These are phyloP conservation scores for Drosophila tsacasi DNA, from an alignment of 1,140 invertebrate genomes.

Conservation along the genomic window DNA sequence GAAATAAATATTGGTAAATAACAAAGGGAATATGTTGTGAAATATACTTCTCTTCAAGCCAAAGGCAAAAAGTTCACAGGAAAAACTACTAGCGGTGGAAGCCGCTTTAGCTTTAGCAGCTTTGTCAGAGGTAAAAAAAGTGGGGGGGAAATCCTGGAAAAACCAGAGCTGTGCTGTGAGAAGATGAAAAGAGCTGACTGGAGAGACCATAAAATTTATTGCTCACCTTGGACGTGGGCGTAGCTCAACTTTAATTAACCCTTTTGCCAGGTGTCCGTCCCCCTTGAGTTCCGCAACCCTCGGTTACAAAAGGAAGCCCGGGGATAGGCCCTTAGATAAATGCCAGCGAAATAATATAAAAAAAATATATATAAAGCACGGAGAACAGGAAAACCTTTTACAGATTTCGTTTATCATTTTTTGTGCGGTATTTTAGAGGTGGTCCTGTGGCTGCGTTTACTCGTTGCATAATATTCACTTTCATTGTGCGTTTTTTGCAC, in stretches of 20 bases:
- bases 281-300: background rate
- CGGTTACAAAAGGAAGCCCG: constrained; percentile 39
- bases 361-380: constrained; percentile 14
- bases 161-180: background rate
- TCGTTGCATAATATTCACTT: constrained; percentile 45
- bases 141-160: background rate
- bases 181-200: constrained; percentile 4
- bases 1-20: constrained; percentile 48
- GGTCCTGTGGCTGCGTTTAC: constrained; percentile 14
- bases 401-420: constrained; percentile 43
- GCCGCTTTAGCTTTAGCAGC: constrained; percentile 1
- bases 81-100: constrained; percentile 21
- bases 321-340: constrained; percentile 44
- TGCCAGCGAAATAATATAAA: constrained; percentile 26
- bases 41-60: constrained; percentile 22
- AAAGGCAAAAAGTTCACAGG: constrained; percentile 8
- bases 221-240: constrained; percentile 50
- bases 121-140: background rate
- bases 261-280: constrained; percentile 32
- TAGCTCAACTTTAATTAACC: constrained; percentile 58
- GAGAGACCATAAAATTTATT: constrained; percentile 57
- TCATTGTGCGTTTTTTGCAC: constrained; percentile 26
- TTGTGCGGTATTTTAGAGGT: constrained; percentile 5
- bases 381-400: constrained; percentile 39
- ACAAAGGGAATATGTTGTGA: constrained; percentile 35